Base-by-base conservation (phyloP, 1,140 invertebrate species). In the Magallana gigas region DNA sequence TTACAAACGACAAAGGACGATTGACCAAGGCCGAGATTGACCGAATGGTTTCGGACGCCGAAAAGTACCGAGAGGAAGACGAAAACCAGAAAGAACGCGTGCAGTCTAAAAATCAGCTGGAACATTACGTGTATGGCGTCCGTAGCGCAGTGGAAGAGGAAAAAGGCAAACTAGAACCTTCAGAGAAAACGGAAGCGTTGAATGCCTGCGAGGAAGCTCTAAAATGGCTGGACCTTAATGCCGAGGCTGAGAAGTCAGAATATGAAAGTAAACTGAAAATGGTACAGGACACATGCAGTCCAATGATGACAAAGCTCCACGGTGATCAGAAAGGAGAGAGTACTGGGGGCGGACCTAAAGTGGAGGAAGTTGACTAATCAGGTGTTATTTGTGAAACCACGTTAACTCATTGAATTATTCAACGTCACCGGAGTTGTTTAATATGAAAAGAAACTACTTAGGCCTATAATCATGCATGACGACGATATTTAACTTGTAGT, bases 171-270 rank as follows among this genome's bases (percentile, higher is more conserved):
- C 60, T 99, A 90, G 95, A 96, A 8, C 97, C 97, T 81, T 95
- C 96, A 11, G 71, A 94, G 85, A 96, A 96, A 90, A 92, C 97
- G 88, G 96, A 96, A 56, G 97, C 99, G 87, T 91, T 97, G 89
- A 97, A 98, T 91, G 98, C 98, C 94, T 98, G 98, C 95, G 97
- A 98, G 91, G 98, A 99, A 90, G 97, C 97, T 85, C 97, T 99
- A 93, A 97, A 97, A 90, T 99, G 98, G 98, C 96, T 99, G 71
- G 98, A 99, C 94, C 96, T 96, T 29, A 99, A 99, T 94, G 97
- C 98, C 57, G 57, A 91, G 29, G 92, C 93, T 18, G 91, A 92
- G 71, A 94, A 93, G 82, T 93, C 92, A 0, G 93, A 94, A 88
- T 93, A 90, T 68, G 93, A 94, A 23, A 83, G 91, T 64, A 90